phyloP scores from a whole-genome alignment of 1,140 invertebrate species.

The Pygmarrhopalites habei region DNA sequence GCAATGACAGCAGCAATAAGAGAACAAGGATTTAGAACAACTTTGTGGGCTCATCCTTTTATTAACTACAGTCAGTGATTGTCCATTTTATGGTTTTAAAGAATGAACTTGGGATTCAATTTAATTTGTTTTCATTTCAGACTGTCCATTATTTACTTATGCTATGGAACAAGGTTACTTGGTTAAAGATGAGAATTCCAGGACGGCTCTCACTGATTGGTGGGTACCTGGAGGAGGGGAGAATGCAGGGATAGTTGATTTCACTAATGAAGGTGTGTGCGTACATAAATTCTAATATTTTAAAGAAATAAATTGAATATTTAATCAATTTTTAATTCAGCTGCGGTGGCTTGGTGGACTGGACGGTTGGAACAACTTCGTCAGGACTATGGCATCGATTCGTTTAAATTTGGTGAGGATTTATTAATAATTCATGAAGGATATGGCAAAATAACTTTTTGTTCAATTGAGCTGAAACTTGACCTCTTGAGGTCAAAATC shows the following conservation, averaged over 20 bases:
- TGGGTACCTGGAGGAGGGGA: constrained; percentile 81
- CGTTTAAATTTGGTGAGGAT: constrained; percentile 76
- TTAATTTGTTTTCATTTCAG: too few species aligned
- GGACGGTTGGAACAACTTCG: constrained; percentile 54
- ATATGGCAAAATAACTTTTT: too few species aligned
- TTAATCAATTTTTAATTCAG: too few species aligned
- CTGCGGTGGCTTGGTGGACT: constrained; percentile 67
- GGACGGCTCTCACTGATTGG: constrained; percentile 60
- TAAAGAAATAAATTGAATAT: too few species aligned
- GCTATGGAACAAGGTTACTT: constrained; percentile 40
- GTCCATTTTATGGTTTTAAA: too few species aligned
- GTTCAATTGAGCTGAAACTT: too few species aligned
- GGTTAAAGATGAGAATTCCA: constrained; percentile 44
- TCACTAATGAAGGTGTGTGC: constrained; percentile 58
- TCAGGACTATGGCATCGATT: constrained; percentile 61
- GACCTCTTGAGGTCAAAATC: too few species aligned
- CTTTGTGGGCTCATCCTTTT: constrained; percentile 85
- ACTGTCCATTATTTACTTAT: constrained; percentile 47
- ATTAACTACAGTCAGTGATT: constrained; percentile 52
- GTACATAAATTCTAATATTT: too few species aligned
- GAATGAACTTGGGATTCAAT: too few species aligned
- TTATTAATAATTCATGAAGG: too few species aligned
- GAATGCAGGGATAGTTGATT: constrained; percentile 59
- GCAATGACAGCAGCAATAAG: constrained; percentile 51
- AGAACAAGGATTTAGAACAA: constrained; percentile 59